Base-by-base conservation (phyloP, 1,140 invertebrate genomes). In the Lasioglossum baleicum region DNA sequence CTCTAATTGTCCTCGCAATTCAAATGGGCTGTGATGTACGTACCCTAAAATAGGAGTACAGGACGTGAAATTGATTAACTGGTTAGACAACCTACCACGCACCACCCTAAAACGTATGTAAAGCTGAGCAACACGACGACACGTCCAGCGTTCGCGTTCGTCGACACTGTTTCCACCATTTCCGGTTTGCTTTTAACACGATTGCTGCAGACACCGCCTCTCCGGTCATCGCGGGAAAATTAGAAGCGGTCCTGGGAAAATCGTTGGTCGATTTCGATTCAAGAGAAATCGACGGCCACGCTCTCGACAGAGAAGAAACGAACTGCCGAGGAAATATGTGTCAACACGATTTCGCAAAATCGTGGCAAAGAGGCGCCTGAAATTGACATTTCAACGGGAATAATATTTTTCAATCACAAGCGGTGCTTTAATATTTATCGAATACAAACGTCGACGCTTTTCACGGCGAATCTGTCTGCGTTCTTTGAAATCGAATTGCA, bases 1-100 rank as follows among this genome's bases (percentile, higher is more conserved):
- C 58, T 79, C 85, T 78, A 80, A 87, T 87, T 87, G 85, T 86
- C 74, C 84, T 75, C 76, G 75, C 75, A 71, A 87, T 79, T 80
- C 84, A 86, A 83, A 82, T 78, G 84, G 77, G 81, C 80, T 75
- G 81, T 75, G 81, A 81, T 73, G 84, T 79, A 72, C 75, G 71
- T 70, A 74, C 81, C 60, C 82, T 82, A 87, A 87, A 87, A 84
- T 79, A 82, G 85, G 77, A 68, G 78, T 73, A 56, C 73, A 56
- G 70, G 78, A 87, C 80, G 82, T 87, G 85, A 87, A 85, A 87
- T 87, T 82, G 85, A 87, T 87, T 87, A 86, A 87, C 84, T 73
- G 82, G 82, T 78, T 71, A 69, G 82, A 83, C 75, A 76, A 82
- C 56, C 31, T 75, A 79, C 79, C 67, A 70, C 63, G 68, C 74